A percentile compares a stretch with the other conserved stretches of the same genome.
Evolutionary conservation across 2,888 invertebrate genomes (phyloP).

Genomic region (Mythimna impura): DNA sequence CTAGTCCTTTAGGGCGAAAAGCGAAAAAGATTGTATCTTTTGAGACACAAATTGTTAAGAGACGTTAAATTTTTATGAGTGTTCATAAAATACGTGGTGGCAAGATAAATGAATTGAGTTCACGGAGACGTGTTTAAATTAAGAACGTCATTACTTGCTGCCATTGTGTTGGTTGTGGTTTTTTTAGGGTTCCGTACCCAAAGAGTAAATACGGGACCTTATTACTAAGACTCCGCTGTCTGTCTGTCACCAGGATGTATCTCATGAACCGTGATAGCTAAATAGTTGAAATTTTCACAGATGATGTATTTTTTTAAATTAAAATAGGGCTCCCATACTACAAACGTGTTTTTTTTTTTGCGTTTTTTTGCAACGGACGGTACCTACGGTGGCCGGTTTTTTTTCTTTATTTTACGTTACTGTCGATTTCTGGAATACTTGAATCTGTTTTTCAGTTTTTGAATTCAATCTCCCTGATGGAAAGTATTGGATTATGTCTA

Average conservation of each 20-base stretch:
- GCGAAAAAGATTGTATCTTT: conserved; percentile 37
- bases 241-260: neutral
- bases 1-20: conserved; percentile 19
- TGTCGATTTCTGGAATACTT: too few species aligned
- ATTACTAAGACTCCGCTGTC: neutral
- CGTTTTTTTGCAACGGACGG: neutral
- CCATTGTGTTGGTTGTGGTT: neutral
- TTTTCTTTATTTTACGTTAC: too few species aligned
- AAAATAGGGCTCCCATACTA: neutral
- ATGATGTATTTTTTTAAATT: neutral
- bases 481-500: too few species aligned
- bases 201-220: neutral
- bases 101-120: conserved; percentile 35
- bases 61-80: conserved; percentile 33
- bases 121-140: conserved; percentile 26
- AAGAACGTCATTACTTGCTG: conserved; percentile 11
- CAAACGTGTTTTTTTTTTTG: neutral
- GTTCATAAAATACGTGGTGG: conserved; percentile 36
- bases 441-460: too few species aligned
- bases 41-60: conserved; percentile 38
- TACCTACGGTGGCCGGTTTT: neutral
- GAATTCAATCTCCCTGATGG: too few species aligned
- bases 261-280: neutral
- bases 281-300: neutral
- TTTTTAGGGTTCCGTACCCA: neutral